These are phyloP conservation scores for Myotis yumanensis DNA, from an alignment of 2,113 vertebrate genomes.

Conservation along the genomic window DNA sequence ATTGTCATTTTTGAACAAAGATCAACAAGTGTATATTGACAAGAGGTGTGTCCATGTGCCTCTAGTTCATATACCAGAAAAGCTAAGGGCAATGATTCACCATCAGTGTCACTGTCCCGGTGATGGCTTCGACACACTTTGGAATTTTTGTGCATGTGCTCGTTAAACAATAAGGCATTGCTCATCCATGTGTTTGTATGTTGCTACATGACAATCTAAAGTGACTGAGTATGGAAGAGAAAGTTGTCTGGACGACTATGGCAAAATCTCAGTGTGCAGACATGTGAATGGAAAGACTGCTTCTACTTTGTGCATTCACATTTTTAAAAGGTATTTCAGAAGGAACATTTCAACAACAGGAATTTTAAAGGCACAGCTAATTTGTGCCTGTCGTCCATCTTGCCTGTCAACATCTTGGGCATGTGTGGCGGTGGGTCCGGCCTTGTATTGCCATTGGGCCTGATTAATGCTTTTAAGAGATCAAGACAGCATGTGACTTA, in stretches of 20 bases:
- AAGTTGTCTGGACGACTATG: neutral
- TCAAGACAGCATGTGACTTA: neutral
- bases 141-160: neutral
- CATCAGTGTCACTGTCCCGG: neutral
- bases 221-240: neutral
- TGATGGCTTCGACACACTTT: neutral
- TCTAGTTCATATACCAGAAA: neutral
- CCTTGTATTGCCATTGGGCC: neutral
- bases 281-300: neutral
- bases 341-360: neutral
- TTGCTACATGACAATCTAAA: neutral
- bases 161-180: neutral
- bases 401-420: neutral
- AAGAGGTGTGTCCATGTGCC: neutral
- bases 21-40: neutral
- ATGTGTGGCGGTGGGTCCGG: neutral
- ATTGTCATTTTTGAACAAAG: neutral
- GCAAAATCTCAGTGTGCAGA: neutral
- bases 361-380: neutral
- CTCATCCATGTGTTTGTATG: neutral
- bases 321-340: neutral
- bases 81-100: neutral
- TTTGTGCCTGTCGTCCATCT: neutral
- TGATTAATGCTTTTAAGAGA: neutral
- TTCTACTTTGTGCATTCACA: neutral